Evolutionary conservation across 2,888 invertebrate species (phyloP).

Genomic region (Thelaira solivaga): DNA sequence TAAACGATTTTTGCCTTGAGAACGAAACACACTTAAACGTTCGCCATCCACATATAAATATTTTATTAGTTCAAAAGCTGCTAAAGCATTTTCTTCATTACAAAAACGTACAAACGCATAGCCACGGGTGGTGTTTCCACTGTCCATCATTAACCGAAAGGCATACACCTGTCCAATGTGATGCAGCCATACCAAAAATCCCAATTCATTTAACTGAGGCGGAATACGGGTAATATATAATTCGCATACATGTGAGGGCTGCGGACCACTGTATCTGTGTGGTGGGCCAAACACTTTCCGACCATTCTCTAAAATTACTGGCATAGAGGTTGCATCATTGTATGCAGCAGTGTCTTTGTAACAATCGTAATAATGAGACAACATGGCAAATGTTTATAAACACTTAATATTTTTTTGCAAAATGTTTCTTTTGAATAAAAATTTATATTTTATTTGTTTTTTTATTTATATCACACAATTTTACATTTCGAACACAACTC

Average conservation of each 20-base stretch:
- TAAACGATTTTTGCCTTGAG: constrained; percentile 67
- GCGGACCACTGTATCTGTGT: constrained; percentile 61
- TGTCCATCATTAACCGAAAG: constrained; percentile 69
- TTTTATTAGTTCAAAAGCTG: constrained; percentile 66
- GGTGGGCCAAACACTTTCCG: constrained; percentile 66
- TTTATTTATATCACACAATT: constrained; percentile 1
- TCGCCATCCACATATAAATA: constrained; percentile 63
- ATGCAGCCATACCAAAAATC: constrained; percentile 64
- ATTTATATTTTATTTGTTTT: background rate
- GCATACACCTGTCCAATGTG: constrained; percentile 68
- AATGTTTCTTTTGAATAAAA: background rate
- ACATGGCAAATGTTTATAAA: background rate
- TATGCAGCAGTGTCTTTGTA: constrained; percentile 45
- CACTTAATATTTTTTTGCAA: background rate
- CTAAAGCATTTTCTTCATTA: constrained; percentile 63
- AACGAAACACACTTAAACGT: constrained; percentile 64
- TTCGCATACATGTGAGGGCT: constrained; percentile 65
- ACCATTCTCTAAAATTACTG: constrained; percentile 65
- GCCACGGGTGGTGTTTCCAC: constrained; percentile 65
- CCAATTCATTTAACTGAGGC: constrained; percentile 63
- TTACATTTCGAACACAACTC: background rate
- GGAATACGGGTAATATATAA: constrained; percentile 68
- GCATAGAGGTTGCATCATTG: constrained; percentile 55
- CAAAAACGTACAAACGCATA: constrained; percentile 67
- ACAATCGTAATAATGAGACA: constrained; percentile 27